These are phyloP conservation scores for Perca flavescens DNA, from an alignment of 2,113 vertebrate species.

Conservation along the genomic window DNA sequence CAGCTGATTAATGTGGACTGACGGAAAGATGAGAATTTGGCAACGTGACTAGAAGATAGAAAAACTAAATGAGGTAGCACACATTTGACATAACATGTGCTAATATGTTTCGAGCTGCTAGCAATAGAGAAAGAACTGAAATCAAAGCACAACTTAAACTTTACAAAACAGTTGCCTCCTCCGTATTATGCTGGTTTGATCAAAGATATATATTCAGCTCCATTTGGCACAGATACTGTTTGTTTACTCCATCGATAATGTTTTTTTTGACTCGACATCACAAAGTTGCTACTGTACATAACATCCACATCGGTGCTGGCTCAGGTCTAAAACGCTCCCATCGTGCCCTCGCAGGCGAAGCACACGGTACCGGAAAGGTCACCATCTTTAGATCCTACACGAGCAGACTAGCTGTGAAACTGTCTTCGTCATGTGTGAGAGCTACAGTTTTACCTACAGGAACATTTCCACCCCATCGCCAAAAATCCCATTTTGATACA, in stretches of 20 bases:
- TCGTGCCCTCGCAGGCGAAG: slow-evolving; percentile 5
- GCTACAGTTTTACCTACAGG: slow-evolving; percentile 7
- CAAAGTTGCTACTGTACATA: slow-evolving; percentile 69
- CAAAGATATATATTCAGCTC: slow-evolving; percentile 56
- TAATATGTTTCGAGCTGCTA: slow-evolving; percentile 26
- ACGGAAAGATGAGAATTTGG: slow-evolving; percentile 59
- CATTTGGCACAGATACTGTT: slow-evolving; percentile 78
- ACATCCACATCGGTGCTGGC: slow-evolving; percentile 56
- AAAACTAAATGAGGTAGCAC: slow-evolving; percentile 18
- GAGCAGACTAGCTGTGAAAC: slow-evolving; percentile 9
- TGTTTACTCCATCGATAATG: slow-evolving; percentile 67
- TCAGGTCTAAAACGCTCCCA: slow-evolving; percentile 37
- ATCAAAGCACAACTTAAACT: slow-evolving; percentile 48
- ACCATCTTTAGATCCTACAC: slow-evolving; percentile 10
- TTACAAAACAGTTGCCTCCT: slow-evolving; percentile 83
- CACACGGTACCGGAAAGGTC: background rate
- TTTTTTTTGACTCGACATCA: slow-evolving; percentile 50
- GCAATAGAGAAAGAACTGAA: slow-evolving; percentile 15
- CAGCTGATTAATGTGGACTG: slow-evolving; percentile 38
- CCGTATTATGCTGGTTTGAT: slow-evolving; percentile 66
- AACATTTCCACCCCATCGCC: slow-evolving; percentile 14
- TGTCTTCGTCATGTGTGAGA: background rate
- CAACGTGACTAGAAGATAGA: slow-evolving; percentile 52
- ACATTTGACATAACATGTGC: slow-evolving; percentile 1
- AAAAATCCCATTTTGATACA: slow-evolving; percentile 15